Evolutionary conservation across 2,797 vertebrate genomes (phyloP).

Genomic region (Spheniscus humboldti): DNA sequence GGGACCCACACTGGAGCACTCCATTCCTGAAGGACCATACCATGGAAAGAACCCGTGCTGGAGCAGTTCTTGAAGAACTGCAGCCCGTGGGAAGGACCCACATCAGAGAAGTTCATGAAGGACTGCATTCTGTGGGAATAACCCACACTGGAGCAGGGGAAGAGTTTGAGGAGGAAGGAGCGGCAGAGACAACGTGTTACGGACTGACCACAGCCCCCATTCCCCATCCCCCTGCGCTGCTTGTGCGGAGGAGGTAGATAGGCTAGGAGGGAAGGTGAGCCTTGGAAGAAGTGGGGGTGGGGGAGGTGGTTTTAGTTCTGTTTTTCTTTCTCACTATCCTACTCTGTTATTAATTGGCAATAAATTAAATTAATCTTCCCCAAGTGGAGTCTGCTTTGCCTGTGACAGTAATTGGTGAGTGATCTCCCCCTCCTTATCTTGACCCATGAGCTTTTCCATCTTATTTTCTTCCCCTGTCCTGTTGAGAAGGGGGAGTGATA

Average conservation of each 20-base stretch:
- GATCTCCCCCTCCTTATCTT: background rate
- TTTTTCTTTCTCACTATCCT: background rate
- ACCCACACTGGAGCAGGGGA: background rate
- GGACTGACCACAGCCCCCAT: background rate
- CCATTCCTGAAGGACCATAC: background rate
- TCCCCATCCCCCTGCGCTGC: rapidly evolving
- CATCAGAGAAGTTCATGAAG: background rate
- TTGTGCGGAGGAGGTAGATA: background rate
- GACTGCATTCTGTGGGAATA: background rate
- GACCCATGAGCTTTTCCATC: background rate
- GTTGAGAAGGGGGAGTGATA: background rate
- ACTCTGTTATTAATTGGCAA: background rate
- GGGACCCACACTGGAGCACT: background rate
- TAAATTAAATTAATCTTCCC: background rate
- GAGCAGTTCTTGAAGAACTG: background rate
- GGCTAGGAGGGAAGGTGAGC: background rate
- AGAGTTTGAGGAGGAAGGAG: background rate
- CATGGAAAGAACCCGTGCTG: background rate
- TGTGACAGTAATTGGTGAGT: background rate
- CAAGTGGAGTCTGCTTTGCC: background rate
- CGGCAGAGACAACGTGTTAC: background rate
- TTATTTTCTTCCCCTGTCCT: background rate
- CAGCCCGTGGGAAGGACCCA: background rate
- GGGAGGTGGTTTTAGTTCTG: background rate
- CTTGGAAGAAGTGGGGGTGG: background rate